phyloP scores from a whole-genome alignment of 2,888 invertebrate species.

The Halocaridina rubra region DNA sequence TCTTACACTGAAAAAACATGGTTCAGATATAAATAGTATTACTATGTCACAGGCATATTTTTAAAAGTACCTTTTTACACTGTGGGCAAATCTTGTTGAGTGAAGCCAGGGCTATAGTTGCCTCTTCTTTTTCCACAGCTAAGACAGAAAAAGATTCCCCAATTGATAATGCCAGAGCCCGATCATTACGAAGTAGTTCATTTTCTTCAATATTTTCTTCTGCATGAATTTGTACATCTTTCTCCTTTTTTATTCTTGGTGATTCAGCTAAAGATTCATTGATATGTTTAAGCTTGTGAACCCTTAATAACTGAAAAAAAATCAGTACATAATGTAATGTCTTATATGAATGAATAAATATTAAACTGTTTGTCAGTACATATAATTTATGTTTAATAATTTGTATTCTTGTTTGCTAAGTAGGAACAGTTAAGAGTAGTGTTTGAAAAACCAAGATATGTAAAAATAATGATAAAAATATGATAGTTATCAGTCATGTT shows the following conservation, averaged over 20 bases:
- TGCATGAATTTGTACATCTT: neutral
- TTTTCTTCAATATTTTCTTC: neutral
- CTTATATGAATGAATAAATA: too few relatives aligned
- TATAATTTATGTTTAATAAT: neutral
- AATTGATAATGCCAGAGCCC: too few relatives aligned
- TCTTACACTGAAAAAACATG: too few relatives aligned
- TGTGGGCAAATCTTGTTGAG: conserved; percentile 24
- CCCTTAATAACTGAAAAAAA: neutral
- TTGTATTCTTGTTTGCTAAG: neutral
- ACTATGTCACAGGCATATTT: too few relatives aligned
- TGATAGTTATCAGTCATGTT: too few relatives aligned
- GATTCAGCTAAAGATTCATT: neutral
- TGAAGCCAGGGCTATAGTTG: neutral
- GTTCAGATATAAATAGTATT: too few relatives aligned
- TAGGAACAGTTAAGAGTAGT: too few relatives aligned
- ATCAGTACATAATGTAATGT: too few relatives aligned
- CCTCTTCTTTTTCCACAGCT: neutral
- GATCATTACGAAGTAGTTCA: too few relatives aligned
- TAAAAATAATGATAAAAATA: too few relatives aligned
- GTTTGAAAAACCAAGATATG: too few relatives aligned
- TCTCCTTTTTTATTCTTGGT: neutral
- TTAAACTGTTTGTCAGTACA: neutral
- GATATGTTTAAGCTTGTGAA: neutral
- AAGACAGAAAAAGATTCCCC: neutral
- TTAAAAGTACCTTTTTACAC: conserved; percentile 37